A percentile compares a stretch with the other conserved stretches of the same genome.
Evolutionary conservation across 2,113 vertebrate genomes (phyloP).

Genomic region (Phyllostomus discolor): DNA sequence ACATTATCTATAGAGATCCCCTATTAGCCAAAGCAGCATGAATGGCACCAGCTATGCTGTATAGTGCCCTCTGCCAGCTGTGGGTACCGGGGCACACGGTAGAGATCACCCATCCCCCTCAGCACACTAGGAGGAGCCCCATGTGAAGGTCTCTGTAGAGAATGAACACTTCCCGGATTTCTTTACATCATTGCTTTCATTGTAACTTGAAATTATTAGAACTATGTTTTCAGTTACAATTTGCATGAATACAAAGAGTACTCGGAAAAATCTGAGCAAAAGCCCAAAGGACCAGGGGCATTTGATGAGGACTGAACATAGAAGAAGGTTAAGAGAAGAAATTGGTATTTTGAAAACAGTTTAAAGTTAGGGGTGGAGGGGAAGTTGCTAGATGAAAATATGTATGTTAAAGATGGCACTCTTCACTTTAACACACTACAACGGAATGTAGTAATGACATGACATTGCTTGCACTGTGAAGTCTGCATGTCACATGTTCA

Average conservation of each 20-base stretch:
- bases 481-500: neutral
- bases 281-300: neutral
- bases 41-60: neutral
- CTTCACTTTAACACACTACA: neutral
- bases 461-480: neutral
- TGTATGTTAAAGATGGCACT: neutral
- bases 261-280: neutral
- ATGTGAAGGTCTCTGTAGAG: neutral
- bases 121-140: neutral
- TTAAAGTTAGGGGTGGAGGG: neutral
- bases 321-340: neutral
- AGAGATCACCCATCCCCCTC: neutral
- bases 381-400: neutral
- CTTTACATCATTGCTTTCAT: neutral
- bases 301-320: neutral
- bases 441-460: neutral
- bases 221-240: neutral
- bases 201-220: neutral
- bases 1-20: neutral
- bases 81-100: accelerated
- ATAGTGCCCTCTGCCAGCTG: neutral
- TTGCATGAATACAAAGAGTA: neutral
- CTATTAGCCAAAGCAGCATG: neutral
- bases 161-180: neutral
- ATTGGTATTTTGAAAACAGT: neutral